Evolutionary conservation across 2,113 vertebrate genomes (phyloP).

Genomic region (Ophiodon elongatus): DNA sequence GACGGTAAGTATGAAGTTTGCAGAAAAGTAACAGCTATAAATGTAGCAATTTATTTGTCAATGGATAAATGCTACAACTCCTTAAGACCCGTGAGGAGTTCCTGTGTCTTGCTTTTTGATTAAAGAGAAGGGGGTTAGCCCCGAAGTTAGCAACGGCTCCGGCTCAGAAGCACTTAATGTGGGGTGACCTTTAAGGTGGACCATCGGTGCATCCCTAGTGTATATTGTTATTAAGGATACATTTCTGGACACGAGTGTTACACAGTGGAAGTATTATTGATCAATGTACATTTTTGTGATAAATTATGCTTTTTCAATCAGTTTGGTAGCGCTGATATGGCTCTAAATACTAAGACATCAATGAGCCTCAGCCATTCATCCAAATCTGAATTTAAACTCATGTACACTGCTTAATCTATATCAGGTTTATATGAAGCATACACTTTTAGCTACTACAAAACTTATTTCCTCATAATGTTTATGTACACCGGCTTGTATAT

Average conservation of each 20-base stretch:
- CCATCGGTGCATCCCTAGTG: neutral
- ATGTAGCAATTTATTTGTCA: too few species aligned
- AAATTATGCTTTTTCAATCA: neutral
- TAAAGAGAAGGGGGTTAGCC: neutral
- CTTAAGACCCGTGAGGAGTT: neutral
- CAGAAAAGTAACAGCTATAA: neutral
- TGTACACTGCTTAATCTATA: neutral
- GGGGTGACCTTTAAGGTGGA: neutral
- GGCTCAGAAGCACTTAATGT: neutral
- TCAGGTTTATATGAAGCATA: neutral
- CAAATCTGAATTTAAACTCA: neutral
- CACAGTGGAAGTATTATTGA: neutral
- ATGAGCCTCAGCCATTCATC: neutral
- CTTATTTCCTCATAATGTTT: neutral
- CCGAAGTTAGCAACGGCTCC: too few species aligned
- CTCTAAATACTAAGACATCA: neutral
- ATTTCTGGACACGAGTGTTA: neutral
- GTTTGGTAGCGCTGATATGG: neutral
- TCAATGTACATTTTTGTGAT: neutral
- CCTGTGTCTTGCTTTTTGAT: neutral
- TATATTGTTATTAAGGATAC: neutral
- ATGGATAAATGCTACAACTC: too few species aligned
- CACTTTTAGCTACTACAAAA: neutral
- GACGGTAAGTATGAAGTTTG: neutral
- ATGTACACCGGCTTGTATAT: neutral